phyloP scores from a whole-genome alignment of 2,797 vertebrate genomes.

The Sebastes taczanowskii region DNA sequence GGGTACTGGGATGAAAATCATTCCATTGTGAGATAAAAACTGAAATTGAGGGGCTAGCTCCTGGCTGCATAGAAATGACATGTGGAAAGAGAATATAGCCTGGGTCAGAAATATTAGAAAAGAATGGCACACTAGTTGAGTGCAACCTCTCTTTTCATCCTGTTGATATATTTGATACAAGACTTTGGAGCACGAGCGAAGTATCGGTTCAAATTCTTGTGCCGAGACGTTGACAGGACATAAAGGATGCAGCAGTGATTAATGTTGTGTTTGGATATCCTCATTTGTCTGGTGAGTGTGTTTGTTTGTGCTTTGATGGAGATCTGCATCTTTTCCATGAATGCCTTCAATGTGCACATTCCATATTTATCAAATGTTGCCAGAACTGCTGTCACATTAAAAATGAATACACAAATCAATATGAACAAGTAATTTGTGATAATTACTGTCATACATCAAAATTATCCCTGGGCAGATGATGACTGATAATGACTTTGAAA shows the following conservation, averaged over 20 bases:
- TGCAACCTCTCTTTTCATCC: not conserved
- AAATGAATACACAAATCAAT: slow-evolving; percentile 59
- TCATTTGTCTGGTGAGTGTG: slow-evolving; percentile 29
- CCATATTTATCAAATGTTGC: slow-evolving; percentile 41
- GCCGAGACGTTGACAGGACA: slow-evolving; percentile 24
- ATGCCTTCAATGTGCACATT: not conserved
- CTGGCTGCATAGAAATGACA: not conserved
- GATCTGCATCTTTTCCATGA: slow-evolving; percentile 20
- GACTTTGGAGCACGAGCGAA: slow-evolving; percentile 13
- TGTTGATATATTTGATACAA: slow-evolving; percentile 9
- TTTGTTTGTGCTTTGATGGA: slow-evolving; percentile 4
- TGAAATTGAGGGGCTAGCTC: not conserved
- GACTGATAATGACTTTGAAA: slow-evolving; percentile 69
- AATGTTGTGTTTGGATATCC: slow-evolving; percentile 29
- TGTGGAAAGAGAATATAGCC: not conserved
- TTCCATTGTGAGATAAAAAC: not conserved
- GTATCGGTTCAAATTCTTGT: slow-evolving; percentile 8
- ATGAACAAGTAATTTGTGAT: slow-evolving; percentile 64
- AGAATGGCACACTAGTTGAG: not conserved
- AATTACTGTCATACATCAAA: slow-evolving; percentile 66
- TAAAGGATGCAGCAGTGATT: slow-evolving; percentile 29
- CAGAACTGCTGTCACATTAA: slow-evolving; percentile 45
- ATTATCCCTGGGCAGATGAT: slow-evolving; percentile 57
- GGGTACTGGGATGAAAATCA: not conserved
- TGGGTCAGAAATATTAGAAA: not conserved